Base-by-base conservation (phyloP, 2,888 invertebrate genomes). In the Mesorhabditis belari region DNA sequence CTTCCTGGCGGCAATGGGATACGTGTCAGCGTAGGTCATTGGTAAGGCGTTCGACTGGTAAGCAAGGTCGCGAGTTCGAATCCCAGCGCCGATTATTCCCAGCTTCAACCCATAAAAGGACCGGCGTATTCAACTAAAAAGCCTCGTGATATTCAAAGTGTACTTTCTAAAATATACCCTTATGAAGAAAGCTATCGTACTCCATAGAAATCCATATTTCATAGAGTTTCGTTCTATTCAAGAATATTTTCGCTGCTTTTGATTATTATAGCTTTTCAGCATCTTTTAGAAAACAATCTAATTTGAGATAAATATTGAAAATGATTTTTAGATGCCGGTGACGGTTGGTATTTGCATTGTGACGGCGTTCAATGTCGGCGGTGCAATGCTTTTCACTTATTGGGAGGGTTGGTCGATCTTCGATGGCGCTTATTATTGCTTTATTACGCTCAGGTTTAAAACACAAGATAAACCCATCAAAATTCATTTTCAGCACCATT, bases 401-500 rank as follows among this genome's bases (percentile, higher is more conserved):
- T 94, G 92, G 91, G 94, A 95, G 82, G 87, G 88, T 49, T 95
- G 95, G 95, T 87, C 88, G 75, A 87, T 89, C 79, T 85, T 95
- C 70, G 91, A 93, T 75, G 92, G 93, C 24, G 81, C 80, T 26
- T 80, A 80, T 57, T 80, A 77, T 60, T 80, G 77, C 53, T 79
- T 79, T 56, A 80, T 79, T 60, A 79, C 79, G 5, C 58, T 79
- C 52, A 74, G 70, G 73, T 66, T 49, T 29, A 6, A 55, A 24
- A n/a, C 24, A 44, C 53, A 25, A 35, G 29, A 21, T 24, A 51
- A 51, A 19, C 52, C 12, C 12, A 44, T 9, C 12, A 44, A 44
- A n/a, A 44, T 12, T 12, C 27, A n/a, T 55, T 44, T 21, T n/a
- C 17, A 77, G 77, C 56, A 77, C 77, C 24, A 77, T 77, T 53